Base-by-base conservation (phyloP, 2,888 invertebrate genomes). In the Cheilosia variabilis region DNA sequence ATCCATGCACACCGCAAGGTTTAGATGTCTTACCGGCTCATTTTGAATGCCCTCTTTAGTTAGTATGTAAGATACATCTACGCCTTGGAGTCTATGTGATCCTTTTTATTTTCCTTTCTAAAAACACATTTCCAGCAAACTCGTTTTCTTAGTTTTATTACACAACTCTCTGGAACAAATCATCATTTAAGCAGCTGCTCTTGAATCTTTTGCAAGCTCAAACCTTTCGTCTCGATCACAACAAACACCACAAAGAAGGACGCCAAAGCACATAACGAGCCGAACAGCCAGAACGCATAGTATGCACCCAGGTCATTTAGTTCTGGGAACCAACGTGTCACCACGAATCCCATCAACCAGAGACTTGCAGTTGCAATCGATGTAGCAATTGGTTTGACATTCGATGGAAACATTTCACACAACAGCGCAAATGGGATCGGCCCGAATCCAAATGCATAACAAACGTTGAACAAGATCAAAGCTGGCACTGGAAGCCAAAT, bases 211-310 rank as follows among this genome's bases (percentile, higher is more conserved):
- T 96, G 95, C 88, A 97, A 94, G 89, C 96, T 96, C 92, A 96
- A 96, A 58, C 97, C 98, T 92, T 96, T 97, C 0, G 98, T 98
- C 93, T 98, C 98, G 1, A 98, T 97, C 15, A 98, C 94, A 69
- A 95, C 90, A 88, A 95, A 94, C 63, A 95, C 91, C 0, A 96
- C 95, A 92, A 97, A 98, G 89, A 96, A 93, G 90, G 95, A 95
- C 0, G 95, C 93, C 0, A 91, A 90, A 0, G 93, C 88, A 87
- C 95, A 95, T 89, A 93, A 94, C 0, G 91, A 92, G 0, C 95
- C 94, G 90, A 96, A 97, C 43, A 96, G 92, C 94, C 96, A 95
- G 92, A 96, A 97, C 0, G 95, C 94, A 0, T 93, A 93, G 88
- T 94, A 94, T 88, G 94, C 93, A 2, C 96, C 96, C n/a, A 96